A percentile compares a stretch with the other conserved stretches of the same genome.
These are phyloP conservation scores for Teleopsis dalmanni DNA, from an alignment of 1,140 invertebrate species.

Conservation along the genomic window DNA sequence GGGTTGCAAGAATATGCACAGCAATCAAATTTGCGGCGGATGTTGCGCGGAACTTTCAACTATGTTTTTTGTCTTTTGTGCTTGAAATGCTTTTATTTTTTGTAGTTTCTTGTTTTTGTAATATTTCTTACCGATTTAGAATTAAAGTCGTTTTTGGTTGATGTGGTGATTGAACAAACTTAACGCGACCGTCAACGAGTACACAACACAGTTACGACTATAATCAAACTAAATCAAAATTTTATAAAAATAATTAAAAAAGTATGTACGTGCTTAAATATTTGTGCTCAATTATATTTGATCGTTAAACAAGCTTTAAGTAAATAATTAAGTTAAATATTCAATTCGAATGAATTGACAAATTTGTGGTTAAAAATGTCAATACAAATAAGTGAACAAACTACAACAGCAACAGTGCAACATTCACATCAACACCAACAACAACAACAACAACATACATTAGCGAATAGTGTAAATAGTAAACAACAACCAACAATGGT, in stretches of 20 bases:
- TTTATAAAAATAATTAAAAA: background rate
- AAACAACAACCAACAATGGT: conserved; percentile 26
- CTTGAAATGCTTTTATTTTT: background rate
- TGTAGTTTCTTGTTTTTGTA: background rate
- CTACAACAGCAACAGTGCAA: conserved; percentile 4
- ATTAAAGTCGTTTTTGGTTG: conserved; percentile 42
- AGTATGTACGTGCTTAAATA: no score
- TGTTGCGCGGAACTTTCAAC: no score
- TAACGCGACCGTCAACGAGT: conserved; percentile 43
- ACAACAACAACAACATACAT: background rate
- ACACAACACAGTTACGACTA: conserved; percentile 27
- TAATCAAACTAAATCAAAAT: background rate
- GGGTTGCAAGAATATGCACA: no score
- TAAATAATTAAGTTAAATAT: background rate
- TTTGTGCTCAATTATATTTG: no score
- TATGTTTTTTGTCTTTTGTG: no score
- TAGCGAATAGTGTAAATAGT: background rate
- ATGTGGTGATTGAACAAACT: conserved; percentile 43
- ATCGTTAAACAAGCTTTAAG: no score
- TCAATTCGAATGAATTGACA: background rate
- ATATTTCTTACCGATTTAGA: conserved; percentile 22
- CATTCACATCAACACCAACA: conserved; percentile 11
- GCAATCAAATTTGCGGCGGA: no score
- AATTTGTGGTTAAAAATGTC: conserved; percentile 13
- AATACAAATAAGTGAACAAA: conserved; percentile 13